phyloP scores from a whole-genome alignment of 2,888 invertebrate genomes.

The Resseliella maxima region DNA sequence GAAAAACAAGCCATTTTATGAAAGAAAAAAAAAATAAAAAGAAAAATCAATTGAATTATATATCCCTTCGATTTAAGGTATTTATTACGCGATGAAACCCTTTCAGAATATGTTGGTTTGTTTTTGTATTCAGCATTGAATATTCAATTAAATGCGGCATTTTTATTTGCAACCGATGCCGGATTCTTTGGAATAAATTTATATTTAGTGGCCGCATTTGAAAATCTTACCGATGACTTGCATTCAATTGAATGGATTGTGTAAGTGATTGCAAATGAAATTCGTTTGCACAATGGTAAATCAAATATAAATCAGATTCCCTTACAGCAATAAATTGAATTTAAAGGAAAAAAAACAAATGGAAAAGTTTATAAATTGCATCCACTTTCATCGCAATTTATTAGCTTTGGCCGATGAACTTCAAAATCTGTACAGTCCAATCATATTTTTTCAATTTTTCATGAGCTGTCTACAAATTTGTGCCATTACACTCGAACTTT shows the following conservation, averaged over 20 bases:
- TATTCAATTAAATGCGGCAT: conserved; percentile 36
- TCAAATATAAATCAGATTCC: not conserved
- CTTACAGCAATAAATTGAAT: not conserved
- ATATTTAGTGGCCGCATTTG: conserved; percentile 1
- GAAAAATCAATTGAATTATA: not conserved
- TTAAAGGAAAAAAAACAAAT: not conserved
- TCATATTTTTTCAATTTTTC: conserved; percentile 19
- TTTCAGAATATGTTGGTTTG: not conserved
- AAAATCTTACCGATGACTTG: not conserved
- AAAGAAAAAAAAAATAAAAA: not conserved
- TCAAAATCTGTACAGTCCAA: not conserved
- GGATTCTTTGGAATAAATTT: not conserved
- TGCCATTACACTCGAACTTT: not conserved
- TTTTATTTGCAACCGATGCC: not conserved
- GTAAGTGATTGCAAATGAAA: not conserved
- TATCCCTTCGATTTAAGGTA: not conserved
- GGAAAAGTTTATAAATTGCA: not conserved
- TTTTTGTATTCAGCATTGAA: not conserved
- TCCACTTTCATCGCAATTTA: not conserved
- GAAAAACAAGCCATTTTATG: not conserved
- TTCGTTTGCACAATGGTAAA: not conserved
- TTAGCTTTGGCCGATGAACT: not conserved
- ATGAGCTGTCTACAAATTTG: conserved; percentile 32
- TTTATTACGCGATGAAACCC: not conserved
- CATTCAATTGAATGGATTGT: not conserved